Percentiles rank a stretch among this genome's conserved stretches.
Conservation (phyloP, 1,140 invertebrate species). For the Bombus pascuorum region DNA sequence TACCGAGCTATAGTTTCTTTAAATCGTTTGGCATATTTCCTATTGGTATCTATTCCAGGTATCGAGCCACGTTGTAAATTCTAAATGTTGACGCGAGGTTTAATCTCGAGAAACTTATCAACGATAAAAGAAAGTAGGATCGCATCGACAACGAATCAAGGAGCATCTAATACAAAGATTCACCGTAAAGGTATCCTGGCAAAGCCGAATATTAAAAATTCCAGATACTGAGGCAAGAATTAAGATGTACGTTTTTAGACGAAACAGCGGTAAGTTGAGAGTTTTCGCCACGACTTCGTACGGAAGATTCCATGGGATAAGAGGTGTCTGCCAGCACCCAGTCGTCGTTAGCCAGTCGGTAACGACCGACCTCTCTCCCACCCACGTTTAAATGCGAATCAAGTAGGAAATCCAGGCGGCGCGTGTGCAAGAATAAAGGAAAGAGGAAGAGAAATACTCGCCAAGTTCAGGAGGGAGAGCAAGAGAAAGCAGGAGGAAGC, state of each 20-base stretch:
- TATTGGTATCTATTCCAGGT: too few relatives aligned
- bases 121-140: too few relatives aligned
- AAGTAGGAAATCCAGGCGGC: conserved; percentile 49
- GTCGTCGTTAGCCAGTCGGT: conserved; percentile 58
- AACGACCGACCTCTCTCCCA: conserved; percentile 61
- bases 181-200: neutral
- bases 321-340: conserved; percentile 59
- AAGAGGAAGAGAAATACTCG: neutral
- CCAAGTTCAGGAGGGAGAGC: neutral
- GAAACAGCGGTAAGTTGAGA: neutral
- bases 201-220: fast-evolving
- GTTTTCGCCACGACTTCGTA: conserved; percentile 37
- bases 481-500: conserved; percentile 25
- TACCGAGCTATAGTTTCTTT: too few relatives aligned
- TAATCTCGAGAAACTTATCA: too few relatives aligned
- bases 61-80: too few relatives aligned
- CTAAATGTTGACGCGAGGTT: too few relatives aligned
- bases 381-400: conserved; percentile 42
- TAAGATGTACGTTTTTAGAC: neutral
- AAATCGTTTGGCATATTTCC: too few relatives aligned
- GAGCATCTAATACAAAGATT: neutral
- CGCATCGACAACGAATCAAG: too few relatives aligned
- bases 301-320: conserved; percentile 58
- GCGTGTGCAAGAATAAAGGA: conserved; percentile 1
- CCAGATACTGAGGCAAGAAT: too few relatives aligned